phyloP scores from a whole-genome alignment of 2,113 vertebrate species.

The Candoia aspera region DNA sequence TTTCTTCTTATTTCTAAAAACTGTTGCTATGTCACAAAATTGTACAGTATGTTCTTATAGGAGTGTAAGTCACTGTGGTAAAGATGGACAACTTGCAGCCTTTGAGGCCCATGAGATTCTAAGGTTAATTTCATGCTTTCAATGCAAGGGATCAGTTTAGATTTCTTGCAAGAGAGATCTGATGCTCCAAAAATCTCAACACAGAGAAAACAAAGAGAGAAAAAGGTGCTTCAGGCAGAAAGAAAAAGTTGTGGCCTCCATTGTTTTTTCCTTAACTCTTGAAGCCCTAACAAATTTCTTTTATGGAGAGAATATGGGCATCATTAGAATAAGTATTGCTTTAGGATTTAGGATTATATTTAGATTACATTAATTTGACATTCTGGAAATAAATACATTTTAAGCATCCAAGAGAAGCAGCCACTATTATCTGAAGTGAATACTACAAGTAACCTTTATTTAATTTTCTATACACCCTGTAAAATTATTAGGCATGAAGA shows the following conservation, averaged over 20 bases:
- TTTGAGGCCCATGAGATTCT: not conserved
- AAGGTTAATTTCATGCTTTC: not conserved
- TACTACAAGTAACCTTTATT: not conserved
- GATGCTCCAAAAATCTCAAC: not conserved
- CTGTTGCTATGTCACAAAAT: not conserved
- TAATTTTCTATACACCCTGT: not conserved
- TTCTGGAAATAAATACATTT: not conserved
- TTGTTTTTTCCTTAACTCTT: not conserved
- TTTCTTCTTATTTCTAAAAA: not conserved
- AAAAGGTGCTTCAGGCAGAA: not conserved
- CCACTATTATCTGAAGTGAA: not conserved
- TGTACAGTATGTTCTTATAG: not conserved
- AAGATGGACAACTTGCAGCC: not conserved
- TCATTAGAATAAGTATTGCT: not conserved
- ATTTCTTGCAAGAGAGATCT: not conserved
- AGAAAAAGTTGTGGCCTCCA: not conserved
- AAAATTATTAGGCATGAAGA: not conserved
- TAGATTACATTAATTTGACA: not conserved
- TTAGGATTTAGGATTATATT: not conserved
- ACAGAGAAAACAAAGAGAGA: not conserved
- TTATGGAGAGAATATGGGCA: not conserved
- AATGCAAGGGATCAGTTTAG: not conserved
- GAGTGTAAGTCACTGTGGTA: not conserved
- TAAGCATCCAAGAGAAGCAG: not conserved
- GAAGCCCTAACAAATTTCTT: not conserved